Base-by-base conservation (phyloP, 1,140 invertebrate genomes). In the Caenorhabditis tropicalis region DNA sequence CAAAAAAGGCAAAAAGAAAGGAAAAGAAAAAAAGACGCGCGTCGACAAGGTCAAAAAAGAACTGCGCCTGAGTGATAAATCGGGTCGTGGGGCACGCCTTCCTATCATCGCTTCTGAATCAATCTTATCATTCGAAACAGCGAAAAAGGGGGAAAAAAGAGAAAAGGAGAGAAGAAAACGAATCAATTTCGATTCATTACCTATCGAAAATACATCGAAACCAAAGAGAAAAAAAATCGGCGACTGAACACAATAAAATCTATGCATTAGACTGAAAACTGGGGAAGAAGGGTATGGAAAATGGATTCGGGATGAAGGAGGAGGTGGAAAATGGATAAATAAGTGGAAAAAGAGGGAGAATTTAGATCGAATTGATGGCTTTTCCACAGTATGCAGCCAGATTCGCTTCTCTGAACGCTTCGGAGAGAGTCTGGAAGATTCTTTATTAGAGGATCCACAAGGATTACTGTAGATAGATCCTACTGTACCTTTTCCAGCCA, bases 381-480 rank as follows among this genome's bases (percentile, higher is more conserved):
- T 99, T 99, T 86, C 98, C 98, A 92, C 94, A 96, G 91, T 96
- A 98, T 2, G 98, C 97, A 24, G 95, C 94, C 43, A 99, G 91
- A 91, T 98, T 96, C 10, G 98, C 98, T 93, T 99, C 98, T 92
- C 97, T 94, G 81, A 99, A 93, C 1, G 98, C 98, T 93, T 99
- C 98, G 2, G 97, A 94, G 88, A 96, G 97, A 33, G 98, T 99
- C 95, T 97, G 93, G 65, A 92, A 92, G 86, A 29, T 93, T 93
- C 87, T 6, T 6, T 6, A 12, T 43, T 43, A 43, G 39, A 6
- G 39, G 39, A 43, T 43, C n/a, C n/a, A n/a, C n/a, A n/a, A n/a
- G n/a, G n/a, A n/a, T n/a, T n/a, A n/a, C n/a, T n/a, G n/a, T n/a
- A n/a, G n/a, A n/a, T n/a, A n/a, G n/a, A n/a, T n/a, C n/a, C n/a